Evolutionary conservation across 2,113 vertebrate species (phyloP).

Genomic region (Panurus biarmicus): DNA sequence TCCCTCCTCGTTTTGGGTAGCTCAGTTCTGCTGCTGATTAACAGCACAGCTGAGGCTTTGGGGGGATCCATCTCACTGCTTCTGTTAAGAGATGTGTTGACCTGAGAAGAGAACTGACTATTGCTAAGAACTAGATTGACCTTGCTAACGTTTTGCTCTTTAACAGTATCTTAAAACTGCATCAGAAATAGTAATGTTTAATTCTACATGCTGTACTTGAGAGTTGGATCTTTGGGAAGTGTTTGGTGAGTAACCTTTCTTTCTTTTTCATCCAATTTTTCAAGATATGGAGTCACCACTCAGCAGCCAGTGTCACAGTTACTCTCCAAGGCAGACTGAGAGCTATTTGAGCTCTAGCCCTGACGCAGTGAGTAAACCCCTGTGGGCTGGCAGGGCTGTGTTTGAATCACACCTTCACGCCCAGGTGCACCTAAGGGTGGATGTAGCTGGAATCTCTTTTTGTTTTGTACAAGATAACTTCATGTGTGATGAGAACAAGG

Average conservation of each 20-base stretch:
- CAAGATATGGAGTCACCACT: slow-evolving; percentile 30
- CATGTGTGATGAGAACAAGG: neutral
- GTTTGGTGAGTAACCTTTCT: neutral
- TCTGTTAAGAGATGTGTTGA: neutral
- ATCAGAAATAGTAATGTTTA: neutral
- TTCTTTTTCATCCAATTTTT: neutral
- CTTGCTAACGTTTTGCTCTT: neutral
- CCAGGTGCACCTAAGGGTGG: too few relatives aligned
- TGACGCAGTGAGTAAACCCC: slow-evolving; percentile 64
- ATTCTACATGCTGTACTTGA: neutral
- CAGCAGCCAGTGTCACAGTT: slow-evolving; percentile 58
- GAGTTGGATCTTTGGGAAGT: neutral
- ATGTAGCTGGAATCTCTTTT: neutral
- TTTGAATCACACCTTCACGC: neutral
- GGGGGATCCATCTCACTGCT: neutral
- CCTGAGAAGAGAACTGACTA: neutral
- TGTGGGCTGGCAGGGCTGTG: neutral
- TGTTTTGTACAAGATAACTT: neutral
- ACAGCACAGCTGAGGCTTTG: neutral
- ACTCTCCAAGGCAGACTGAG: slow-evolving; percentile 60
- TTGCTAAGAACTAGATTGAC: neutral
- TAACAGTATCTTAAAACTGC: neutral
- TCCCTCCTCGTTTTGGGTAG: neutral
- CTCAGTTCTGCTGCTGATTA: neutral
- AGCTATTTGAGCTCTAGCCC: slow-evolving; percentile 68